These are phyloP conservation scores for Pelobates cultripes DNA, from an alignment of 2,797 vertebrate species.

Conservation along the genomic window DNA sequence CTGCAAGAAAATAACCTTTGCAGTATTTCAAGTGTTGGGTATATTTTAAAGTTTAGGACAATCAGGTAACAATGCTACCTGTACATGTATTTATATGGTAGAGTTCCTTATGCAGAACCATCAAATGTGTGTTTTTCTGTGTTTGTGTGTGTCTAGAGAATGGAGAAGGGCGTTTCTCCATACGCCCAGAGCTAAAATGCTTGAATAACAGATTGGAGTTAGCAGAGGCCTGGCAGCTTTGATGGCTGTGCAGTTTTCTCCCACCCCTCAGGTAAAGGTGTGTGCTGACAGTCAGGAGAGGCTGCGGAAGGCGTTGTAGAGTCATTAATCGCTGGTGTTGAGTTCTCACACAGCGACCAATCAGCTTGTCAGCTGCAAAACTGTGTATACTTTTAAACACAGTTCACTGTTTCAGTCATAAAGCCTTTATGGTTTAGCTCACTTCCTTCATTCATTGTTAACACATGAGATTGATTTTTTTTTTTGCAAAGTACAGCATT, in stretches of 20 bases:
- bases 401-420: neutral
- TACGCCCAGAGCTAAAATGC: conserved; percentile 41
- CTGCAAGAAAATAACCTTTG: too few species aligned
- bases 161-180: conserved; percentile 43
- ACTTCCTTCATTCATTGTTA: neutral
- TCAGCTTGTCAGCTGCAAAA: neutral
- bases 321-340: conserved; percentile 8
- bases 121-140: conserved; percentile 8
- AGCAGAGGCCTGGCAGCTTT: conserved; percentile 17
- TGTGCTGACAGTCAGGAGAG: conserved; percentile 24
- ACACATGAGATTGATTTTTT: neutral
- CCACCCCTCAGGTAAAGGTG: conserved; percentile 49
- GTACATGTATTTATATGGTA: conserved; percentile 25
- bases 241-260: conserved; percentile 34
- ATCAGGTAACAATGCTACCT: conserved; percentile 25
- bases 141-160: conserved; percentile 26
- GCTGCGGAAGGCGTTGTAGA: neutral
- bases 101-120: conserved; percentile 1
- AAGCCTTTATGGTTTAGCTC: neutral
- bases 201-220: conserved; percentile 24
- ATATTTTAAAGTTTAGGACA: conserved; percentile 16
- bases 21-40: neutral
- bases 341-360: conserved; percentile 2
- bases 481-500: too few species aligned
- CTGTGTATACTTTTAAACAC: conserved; percentile 22